Conservation (phyloP, 2,113 vertebrate genomes). For the Regulus satrapa region DNA sequence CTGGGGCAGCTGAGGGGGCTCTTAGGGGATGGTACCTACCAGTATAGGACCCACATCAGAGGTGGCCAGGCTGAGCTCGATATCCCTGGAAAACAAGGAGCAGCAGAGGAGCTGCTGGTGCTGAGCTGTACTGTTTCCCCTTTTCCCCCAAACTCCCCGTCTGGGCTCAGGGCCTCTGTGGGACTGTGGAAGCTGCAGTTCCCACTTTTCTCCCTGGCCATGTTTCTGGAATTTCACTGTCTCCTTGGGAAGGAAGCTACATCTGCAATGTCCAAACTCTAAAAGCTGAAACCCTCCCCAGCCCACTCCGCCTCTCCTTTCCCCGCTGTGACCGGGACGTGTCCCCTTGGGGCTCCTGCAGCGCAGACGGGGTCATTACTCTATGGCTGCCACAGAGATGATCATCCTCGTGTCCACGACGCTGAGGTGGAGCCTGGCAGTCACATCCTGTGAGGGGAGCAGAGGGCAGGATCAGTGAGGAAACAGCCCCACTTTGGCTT, state of each 20-base stretch:
- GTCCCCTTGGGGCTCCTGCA: fast-evolving
- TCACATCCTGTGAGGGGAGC: neutral
- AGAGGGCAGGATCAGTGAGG: neutral
- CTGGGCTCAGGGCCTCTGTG: neutral
- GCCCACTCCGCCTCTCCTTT: neutral
- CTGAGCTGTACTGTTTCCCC: fast-evolving
- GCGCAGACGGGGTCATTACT: neutral
- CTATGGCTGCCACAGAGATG: neutral
- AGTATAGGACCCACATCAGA: slow-evolving; percentile 8
- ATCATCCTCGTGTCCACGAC: neutral
- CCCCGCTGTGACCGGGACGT: fast-evolving
- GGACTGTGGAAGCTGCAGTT: neutral
- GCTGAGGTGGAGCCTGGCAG: neutral
- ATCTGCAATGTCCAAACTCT: neutral
- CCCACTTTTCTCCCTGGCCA: neutral
- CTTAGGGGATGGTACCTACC: neutral
- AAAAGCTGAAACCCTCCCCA: neutral
- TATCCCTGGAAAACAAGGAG: slow-evolving; percentile 9
- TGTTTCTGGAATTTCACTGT: fast-evolving
- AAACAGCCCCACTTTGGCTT: fast-evolving
- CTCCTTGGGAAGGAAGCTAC: neutral
- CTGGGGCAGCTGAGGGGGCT: neutral
- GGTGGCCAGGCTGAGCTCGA: slow-evolving; percentile 23
- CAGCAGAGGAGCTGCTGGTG: neutral
- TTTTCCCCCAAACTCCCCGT: fast-evolving